Percentiles rank a stretch among this genome's conserved stretches.
Conservation (phyloP, 2,797 vertebrate genomes). For the Lithobates sylvaticus region DNA sequence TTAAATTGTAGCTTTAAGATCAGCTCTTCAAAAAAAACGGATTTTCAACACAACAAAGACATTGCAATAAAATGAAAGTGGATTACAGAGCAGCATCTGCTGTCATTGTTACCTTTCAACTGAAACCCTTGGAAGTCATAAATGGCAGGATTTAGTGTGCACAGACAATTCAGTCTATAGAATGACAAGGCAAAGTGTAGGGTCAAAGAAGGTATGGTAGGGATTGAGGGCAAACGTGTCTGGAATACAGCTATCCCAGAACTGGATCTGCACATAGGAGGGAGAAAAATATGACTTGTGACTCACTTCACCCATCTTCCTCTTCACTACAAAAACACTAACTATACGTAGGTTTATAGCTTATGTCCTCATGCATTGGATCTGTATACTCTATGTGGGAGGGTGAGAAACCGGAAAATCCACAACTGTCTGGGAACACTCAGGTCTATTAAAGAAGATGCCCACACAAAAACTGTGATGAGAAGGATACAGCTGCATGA, state of each 20-base stretch:
- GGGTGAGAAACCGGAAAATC: not conserved
- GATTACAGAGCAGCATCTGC: conserved; percentile 48
- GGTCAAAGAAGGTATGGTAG: conserved; percentile 29
- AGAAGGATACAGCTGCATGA: not conserved
- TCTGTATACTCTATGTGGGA: not conserved
- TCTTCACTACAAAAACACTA: not conserved
- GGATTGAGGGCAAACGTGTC: conserved; percentile 27
- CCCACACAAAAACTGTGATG: not conserved
- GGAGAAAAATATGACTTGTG: conserved; percentile 10
- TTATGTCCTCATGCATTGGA: not conserved
- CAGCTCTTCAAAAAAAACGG: conserved; percentile 22
- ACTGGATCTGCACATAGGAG: not conserved
- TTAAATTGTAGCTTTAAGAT: conserved; percentile 18
- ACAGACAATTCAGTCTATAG: conserved; percentile 42
- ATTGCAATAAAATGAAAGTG: conserved; percentile 53
- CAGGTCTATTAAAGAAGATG: not conserved
- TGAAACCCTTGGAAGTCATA: conserved; percentile 51
- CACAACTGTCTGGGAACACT: not conserved
- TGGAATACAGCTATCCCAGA: conserved; percentile 21
- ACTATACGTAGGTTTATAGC: not conserved
- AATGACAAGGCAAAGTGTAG: conserved; percentile 10
- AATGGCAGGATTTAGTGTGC: conserved; percentile 50
- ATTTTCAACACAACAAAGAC: conserved; percentile 30
- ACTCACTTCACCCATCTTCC: not conserved
- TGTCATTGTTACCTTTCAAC: conserved; percentile 55